phyloP scores from a whole-genome alignment of 2,888 invertebrate species.

The Campaea margaritaria region DNA sequence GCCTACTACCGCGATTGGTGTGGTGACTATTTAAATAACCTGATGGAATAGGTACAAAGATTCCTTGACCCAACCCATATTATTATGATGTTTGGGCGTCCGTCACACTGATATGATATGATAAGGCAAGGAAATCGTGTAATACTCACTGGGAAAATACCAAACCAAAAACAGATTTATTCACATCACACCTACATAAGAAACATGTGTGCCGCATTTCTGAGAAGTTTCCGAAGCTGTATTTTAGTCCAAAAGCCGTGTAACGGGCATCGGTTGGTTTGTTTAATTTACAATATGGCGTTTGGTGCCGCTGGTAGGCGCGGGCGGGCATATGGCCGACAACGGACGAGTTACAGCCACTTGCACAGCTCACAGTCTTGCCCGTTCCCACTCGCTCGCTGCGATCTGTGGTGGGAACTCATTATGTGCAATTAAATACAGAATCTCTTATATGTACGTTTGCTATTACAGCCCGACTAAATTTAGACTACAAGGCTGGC shows the following conservation, averaged over 20 bases:
- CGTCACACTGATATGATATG: too few relatives aligned
- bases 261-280: constrained; percentile 63
- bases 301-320: constrained; percentile 48
- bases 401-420: constrained; percentile 54
- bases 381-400: constrained; percentile 37
- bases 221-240: constrained; percentile 51
- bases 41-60: too few relatives aligned
- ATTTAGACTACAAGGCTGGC: constrained; percentile 23
- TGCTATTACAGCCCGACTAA: constrained; percentile 13
- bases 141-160: not conserved
- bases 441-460: constrained; percentile 26
- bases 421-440: constrained; percentile 36
- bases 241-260: constrained; percentile 71
- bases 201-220: constrained; percentile 52
- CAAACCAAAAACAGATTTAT: constrained; percentile 7
- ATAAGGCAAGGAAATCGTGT: too few relatives aligned
- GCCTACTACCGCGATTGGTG: too few relatives aligned
- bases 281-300: constrained; percentile 79
- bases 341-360: constrained; percentile 73
- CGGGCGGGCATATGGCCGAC: constrained; percentile 68
- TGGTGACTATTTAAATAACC: too few relatives aligned
- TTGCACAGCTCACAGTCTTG: not conserved
- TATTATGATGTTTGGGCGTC: too few relatives aligned
- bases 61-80: too few relatives aligned
- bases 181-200: constrained; percentile 22